phyloP scores from a whole-genome alignment of 2,113 vertebrate genomes.

The Peromyscus polionotus region DNA sequence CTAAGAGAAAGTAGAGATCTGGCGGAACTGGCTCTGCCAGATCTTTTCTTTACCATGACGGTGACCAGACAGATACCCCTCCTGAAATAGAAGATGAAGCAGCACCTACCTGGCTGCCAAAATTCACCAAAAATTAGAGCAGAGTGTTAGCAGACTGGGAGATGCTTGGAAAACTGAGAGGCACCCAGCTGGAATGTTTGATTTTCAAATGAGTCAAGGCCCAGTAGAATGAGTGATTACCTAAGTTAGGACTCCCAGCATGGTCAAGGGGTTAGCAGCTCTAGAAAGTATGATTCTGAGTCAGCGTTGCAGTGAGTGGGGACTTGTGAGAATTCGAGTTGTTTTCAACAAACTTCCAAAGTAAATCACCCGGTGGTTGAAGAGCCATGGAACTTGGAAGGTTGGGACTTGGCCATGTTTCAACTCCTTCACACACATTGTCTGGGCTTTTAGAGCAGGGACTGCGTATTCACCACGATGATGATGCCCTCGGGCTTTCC shows the following conservation, averaged over 20 bases:
- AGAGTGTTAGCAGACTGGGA: not conserved
- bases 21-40: not conserved
- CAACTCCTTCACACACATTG: not conserved
- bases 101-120: not conserved
- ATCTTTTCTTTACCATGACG: not conserved
- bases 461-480: not conserved
- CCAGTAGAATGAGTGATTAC: not conserved
- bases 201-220: not conserved
- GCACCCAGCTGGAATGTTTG: not conserved
- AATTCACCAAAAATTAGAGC: not conserved
- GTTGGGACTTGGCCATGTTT: not conserved
- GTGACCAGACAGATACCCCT: not conserved
- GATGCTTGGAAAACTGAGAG: not conserved
- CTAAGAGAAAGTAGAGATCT: not conserved
- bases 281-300: not conserved
- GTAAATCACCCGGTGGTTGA: not conserved
- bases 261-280: not conserved
- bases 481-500: not conserved
- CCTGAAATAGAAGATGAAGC: not conserved
- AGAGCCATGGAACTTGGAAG: not conserved
- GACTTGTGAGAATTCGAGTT: not conserved
- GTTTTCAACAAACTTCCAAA: not conserved
- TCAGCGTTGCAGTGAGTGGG: not conserved
- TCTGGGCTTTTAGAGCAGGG: not conserved
- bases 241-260: not conserved